Percentiles rank a stretch among this genome's conserved stretches.
phyloP scores from a whole-genome alignment of 2,113 vertebrate genomes.

The Cynopterus brachyotis region DNA sequence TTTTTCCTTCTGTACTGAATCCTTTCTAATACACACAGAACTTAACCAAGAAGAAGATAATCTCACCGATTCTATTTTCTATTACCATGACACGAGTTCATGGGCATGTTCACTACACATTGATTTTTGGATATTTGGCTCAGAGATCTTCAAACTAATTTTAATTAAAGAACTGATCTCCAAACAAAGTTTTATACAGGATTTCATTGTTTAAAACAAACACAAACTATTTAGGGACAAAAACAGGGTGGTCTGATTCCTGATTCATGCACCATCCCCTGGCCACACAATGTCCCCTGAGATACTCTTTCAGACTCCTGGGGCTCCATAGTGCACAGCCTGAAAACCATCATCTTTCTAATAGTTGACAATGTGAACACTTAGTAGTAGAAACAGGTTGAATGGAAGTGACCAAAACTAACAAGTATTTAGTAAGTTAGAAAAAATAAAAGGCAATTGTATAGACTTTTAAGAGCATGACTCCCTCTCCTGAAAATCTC shows the following conservation, averaged over 20 bases:
- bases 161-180: not conserved
- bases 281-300: not conserved
- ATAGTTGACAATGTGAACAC: not conserved
- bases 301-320: not conserved
- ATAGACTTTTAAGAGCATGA: not conserved
- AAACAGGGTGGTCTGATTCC: not conserved
- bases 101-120: not conserved
- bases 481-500: not conserved
- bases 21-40: not conserved
- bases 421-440: conserved; percentile 14
- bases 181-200: not conserved
- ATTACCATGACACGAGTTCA: not conserved
- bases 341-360: not conserved
- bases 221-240: not conserved
- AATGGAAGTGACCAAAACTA: not conserved
- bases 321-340: not conserved
- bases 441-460: not conserved
- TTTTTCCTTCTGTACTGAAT: not conserved
- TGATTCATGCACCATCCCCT: not conserved
- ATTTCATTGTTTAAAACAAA: not conserved
- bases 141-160: not conserved
- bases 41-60: not conserved
- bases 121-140: not conserved
- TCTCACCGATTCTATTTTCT: not conserved
- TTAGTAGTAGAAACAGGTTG: not conserved